Percentiles rank a stretch among this genome's conserved stretches.
These are phyloP conservation scores for Lordiphosa mommai DNA, from an alignment of 1,140 invertebrate species.

Conservation along the genomic window DNA sequence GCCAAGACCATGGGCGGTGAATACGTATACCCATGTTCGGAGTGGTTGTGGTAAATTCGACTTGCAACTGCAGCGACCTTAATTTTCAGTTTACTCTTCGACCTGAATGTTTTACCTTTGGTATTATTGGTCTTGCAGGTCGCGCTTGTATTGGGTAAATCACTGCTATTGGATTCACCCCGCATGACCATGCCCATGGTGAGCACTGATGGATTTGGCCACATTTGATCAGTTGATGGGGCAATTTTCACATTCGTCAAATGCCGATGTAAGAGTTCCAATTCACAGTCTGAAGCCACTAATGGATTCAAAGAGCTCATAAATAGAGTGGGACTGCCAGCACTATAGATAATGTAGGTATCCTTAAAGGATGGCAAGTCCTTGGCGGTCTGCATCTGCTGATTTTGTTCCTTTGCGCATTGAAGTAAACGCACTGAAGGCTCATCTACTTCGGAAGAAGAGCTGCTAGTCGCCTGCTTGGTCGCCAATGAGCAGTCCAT, in stretches of 20 bases:
- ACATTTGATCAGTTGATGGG: background rate
- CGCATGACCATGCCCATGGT: conserved; percentile 25
- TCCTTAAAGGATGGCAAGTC: conserved; percentile 10
- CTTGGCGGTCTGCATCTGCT: background rate
- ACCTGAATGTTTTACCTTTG: no score
- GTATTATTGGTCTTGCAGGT: no score
- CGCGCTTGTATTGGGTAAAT: no score
- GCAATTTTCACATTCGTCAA: conserved; percentile 22
- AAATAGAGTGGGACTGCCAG: conserved; percentile 38
- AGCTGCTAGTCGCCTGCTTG: background rate
- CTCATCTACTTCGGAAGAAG: background rate
- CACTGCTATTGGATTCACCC: background rate
- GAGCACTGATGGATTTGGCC: conserved; percentile 32
- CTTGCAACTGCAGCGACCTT: no score
- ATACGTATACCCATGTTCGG: no score
- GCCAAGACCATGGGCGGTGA: no score
- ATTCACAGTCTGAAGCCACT: conserved; percentile 4
- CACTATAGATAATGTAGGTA: conserved; percentile 44
- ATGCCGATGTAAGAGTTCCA: conserved; percentile 31
- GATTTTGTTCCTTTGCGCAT: no score
- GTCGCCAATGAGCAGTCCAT: background rate
- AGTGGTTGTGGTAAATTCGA: no score
- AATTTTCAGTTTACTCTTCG: no score
- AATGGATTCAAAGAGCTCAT: conserved; percentile 25
- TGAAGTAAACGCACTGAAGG: background rate